Conservation (phyloP, 2,888 invertebrate species). For the Malthinus seriepunctatus region DNA sequence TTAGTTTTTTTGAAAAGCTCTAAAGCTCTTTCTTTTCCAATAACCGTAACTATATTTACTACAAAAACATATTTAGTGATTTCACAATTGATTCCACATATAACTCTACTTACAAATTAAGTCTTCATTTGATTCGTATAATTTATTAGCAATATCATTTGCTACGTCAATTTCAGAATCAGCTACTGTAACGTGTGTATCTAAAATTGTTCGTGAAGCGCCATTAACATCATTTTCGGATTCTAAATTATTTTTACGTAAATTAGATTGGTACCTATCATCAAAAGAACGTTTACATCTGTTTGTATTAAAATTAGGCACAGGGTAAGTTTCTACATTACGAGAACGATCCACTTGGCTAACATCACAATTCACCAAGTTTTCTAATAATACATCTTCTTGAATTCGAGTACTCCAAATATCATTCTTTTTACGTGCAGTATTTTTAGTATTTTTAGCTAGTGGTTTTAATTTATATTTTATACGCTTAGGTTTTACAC, state of each 20-base stretch:
- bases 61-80: slow-evolving; percentile 16
- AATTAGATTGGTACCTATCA: slow-evolving; percentile 63
- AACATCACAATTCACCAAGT: slow-evolving; percentile 78
- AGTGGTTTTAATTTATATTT: slow-evolving; percentile 57
- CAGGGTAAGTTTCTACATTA: slow-evolving; percentile 78
- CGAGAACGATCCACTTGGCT: slow-evolving; percentile 67
- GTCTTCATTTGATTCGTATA: slow-evolving; percentile 73
- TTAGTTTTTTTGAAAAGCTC: slow-evolving; percentile 80
- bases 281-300: slow-evolving; percentile 63
- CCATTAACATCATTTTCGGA: slow-evolving; percentile 58
- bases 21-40: slow-evolving; percentile 75
- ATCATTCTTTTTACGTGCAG: slow-evolving; percentile 67
- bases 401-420: slow-evolving; percentile 74
- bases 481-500: slow-evolving; percentile 60
- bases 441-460: slow-evolving; percentile 53
- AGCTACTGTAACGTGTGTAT: slow-evolving; percentile 59
- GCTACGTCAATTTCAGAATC: slow-evolving; percentile 65
- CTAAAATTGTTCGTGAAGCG: slow-evolving; percentile 61
- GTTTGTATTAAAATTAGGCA: slow-evolving; percentile 53
- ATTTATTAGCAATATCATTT: slow-evolving; percentile 71
- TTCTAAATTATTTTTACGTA: slow-evolving; percentile 52
- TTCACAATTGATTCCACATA: no score
- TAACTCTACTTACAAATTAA: slow-evolving; percentile 66
- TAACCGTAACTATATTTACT: slow-evolving; percentile 71
- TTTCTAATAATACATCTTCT: slow-evolving; percentile 79